phyloP scores from a whole-genome alignment of 2,113 vertebrate genomes.

The Lynx canadensis region DNA sequence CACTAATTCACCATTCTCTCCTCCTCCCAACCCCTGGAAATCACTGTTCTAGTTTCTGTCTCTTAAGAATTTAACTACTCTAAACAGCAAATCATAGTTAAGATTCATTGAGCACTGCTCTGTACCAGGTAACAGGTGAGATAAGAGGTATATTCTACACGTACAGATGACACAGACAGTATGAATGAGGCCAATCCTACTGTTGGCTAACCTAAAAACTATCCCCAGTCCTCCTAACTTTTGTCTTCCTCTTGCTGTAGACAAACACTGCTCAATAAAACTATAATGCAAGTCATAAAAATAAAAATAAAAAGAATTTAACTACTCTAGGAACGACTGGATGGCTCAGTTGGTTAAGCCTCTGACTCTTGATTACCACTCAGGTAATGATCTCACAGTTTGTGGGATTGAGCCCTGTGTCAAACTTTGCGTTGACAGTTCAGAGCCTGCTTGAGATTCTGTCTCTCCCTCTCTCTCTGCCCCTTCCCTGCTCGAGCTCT shows the following conservation, averaged over 20 bases:
- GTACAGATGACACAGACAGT: not conserved
- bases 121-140: not conserved
- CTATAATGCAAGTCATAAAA: not conserved
- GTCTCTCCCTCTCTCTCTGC: no score
- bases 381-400: no score
- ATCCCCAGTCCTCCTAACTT: not conserved
- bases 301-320: no score
- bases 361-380: no score
- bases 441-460: no score
- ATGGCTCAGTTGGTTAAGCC: no score
- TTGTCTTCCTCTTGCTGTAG: not conserved
- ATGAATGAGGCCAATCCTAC: not conserved
- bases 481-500: no score
- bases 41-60: not conserved
- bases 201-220: not conserved
- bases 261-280: not conserved
- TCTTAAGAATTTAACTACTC: not conserved
- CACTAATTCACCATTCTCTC: not conserved
- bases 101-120: not conserved
- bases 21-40: not conserved
- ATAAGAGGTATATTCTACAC: not conserved
- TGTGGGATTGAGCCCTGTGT: no score
- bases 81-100: not conserved
- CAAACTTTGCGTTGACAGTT: no score
- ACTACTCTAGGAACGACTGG: no score